Percentiles rank a stretch among this genome's conserved stretches.
Conservation (phyloP, 2,113 vertebrate species). For the Nansenia antarctica region DNA sequence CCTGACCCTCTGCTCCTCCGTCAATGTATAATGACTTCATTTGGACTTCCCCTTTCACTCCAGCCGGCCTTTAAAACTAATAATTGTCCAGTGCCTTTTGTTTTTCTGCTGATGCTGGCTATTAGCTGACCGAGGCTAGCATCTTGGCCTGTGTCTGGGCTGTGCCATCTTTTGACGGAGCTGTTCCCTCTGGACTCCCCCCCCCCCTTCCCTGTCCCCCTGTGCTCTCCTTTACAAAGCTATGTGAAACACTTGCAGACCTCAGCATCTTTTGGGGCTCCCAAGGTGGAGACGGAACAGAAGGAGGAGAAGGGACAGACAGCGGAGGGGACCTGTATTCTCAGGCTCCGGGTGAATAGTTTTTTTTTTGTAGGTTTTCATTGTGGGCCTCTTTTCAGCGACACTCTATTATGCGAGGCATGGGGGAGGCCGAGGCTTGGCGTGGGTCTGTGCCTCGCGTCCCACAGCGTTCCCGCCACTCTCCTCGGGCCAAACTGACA, state of each 20-base stretch:
- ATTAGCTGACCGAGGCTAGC: slow-evolving; percentile 65
- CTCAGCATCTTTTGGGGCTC: slow-evolving; percentile 70
- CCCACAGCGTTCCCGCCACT: slow-evolving; percentile 51
- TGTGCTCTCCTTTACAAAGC: too few species aligned
- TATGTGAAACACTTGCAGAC: slow-evolving; percentile 60
- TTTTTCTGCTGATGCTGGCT: slow-evolving; percentile 74
- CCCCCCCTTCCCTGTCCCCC: neutral
- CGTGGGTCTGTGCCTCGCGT: slow-evolving; percentile 63
- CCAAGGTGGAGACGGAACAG: slow-evolving; percentile 25
- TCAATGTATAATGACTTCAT: slow-evolving; percentile 71
- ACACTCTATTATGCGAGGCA: slow-evolving; percentile 22
- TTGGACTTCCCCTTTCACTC: slow-evolving; percentile 64
- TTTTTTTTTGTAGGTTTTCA: slow-evolving; percentile 69
- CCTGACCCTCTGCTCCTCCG: slow-evolving; percentile 56
- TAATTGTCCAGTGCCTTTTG: slow-evolving; percentile 60
- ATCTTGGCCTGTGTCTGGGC: slow-evolving; percentile 65
- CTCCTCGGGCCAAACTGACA: slow-evolving; percentile 54
- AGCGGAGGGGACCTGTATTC: slow-evolving; percentile 42
- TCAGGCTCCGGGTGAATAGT: neutral
- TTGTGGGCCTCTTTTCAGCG: slow-evolving; percentile 56
- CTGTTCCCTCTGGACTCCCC: slow-evolving; percentile 48
- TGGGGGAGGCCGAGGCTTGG: slow-evolving; percentile 54
- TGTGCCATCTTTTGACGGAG: slow-evolving; percentile 66
- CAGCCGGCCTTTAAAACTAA: slow-evolving; percentile 59
- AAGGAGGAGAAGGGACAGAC: slow-evolving; percentile 50